Base-by-base conservation (phyloP, 2,888 invertebrate species). In the Hecatera dysodea region DNA sequence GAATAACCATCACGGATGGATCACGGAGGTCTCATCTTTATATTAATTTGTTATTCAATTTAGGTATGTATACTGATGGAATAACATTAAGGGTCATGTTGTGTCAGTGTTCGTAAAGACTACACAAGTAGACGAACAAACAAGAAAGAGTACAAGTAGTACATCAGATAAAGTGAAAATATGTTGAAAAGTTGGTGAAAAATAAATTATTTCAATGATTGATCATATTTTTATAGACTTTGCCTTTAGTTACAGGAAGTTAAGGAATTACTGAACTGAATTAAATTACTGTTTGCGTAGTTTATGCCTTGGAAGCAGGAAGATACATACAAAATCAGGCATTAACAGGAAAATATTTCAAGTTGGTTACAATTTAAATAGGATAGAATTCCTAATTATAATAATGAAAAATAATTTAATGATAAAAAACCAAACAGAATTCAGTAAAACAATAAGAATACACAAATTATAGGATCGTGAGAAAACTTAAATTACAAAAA, bases 261-360 rank as follows among this genome's bases (percentile, higher is more conserved):
- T 17, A 57, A 12, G 15, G 39, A 44, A 24, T n/a, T 4, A 7
- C 15, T 27, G 9, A 46, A 9, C 24, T 57, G n/a, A 39, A 36
- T 33, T 29, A 48, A 19, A 46, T 46, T n/a, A 64, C 64, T 15
- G 8, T 55, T 50, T 56, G 19, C 7, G 24, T 39, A 44, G 33
- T 72, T 72, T 78, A 22, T 72, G 61, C 72, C 53, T 70, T 46
- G 27, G 7, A n/a, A 59, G 46, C 63, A 79, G 74, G 74, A 79
- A 73, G 24, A 33, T 19, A 24, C 3, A 4, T 27, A n/a, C 6
- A 42, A 57, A 75, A 57, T 57, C 72, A 44, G 48, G 44, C 19
- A 19, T 39, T 27, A 44, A 46, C 64, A 79, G 75, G 75, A 75
- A 79, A 75, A 75, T 53, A 60, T 44, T 19, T n/a, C n/a, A 57